Conservation (phyloP, 2,113 vertebrate species). For the Lycocorax pyrrhopterus region DNA sequence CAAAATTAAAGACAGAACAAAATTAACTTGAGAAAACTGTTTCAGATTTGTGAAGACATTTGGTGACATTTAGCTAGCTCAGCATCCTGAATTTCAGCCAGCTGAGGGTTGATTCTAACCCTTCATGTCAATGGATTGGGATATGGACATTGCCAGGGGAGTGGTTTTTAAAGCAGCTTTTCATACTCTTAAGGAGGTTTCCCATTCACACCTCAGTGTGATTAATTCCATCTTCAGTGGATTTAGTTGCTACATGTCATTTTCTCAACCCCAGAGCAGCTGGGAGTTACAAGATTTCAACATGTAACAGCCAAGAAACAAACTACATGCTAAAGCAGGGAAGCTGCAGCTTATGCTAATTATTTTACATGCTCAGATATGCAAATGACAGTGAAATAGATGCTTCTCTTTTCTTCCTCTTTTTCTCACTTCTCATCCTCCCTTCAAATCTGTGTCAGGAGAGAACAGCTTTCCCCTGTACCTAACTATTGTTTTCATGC, state of each 20-base stretch:
- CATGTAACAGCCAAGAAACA: background rate
- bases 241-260: constrained; percentile 16
- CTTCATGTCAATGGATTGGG: background rate
- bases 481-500: background rate
- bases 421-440: background rate
- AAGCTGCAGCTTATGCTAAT: constrained; percentile 23
- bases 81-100: background rate
- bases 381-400: background rate
- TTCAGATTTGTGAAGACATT: background rate
- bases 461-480: background rate
- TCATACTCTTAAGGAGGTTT: background rate
- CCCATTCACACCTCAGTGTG: constrained; percentile 9
- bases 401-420: background rate
- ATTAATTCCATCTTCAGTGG: constrained; percentile 22
- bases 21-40: background rate
- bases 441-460: background rate
- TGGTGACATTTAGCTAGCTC: background rate
- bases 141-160: background rate
- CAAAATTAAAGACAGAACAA: background rate
- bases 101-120: background rate
- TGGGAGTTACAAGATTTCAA: background rate
- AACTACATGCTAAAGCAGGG: background rate
- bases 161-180: constrained; percentile 8
- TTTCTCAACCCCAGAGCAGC: background rate
- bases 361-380: constrained; percentile 14